These are phyloP conservation scores for Drosophila vallismaia DNA, from an alignment of 2,888 invertebrate species.

Conservation along the genomic window DNA sequence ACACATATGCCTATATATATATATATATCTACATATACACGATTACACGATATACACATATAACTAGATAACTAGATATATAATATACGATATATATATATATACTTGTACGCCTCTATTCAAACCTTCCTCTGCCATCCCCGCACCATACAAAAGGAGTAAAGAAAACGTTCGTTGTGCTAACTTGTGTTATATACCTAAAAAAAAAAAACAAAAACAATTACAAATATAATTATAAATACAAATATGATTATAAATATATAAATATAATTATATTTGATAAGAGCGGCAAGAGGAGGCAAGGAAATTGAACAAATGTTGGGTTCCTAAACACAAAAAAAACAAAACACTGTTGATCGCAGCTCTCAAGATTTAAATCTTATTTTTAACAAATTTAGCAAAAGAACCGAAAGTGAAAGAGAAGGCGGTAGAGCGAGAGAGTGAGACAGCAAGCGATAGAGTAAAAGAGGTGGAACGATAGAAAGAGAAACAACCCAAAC, in stretches of 20 bases:
- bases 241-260: too few relatives aligned
- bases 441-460: background rate
- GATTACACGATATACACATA: conserved; percentile 13
- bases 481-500: background rate
- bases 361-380: conserved; percentile 7
- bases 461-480: background rate
- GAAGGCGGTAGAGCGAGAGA: background rate
- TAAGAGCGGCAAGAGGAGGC: conserved; percentile 15
- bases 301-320: conserved; percentile 11
- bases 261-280: conserved; percentile 4
- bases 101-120: conserved; percentile 7
- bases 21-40: conserved; percentile 3
- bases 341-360: background rate
- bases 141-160: background rate
- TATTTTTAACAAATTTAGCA: background rate
- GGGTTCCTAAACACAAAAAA: conserved; percentile 3
- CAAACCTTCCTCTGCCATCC: conserved; percentile 16
- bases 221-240: background rate
- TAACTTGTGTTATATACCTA: conserved; percentile 50
- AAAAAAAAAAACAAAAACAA: conserved; percentile 14
- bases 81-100: too few relatives aligned
- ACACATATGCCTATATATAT: conserved; percentile 11
- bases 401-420: conserved; percentile 6
- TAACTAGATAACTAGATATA: conserved; percentile 8
- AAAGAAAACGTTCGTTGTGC: conserved; percentile 36